Percentiles rank a stretch among this genome's conserved stretches.
Evolutionary conservation across 2,888 invertebrate genomes (phyloP).

Genomic region (Lasiommata megera): DNA sequence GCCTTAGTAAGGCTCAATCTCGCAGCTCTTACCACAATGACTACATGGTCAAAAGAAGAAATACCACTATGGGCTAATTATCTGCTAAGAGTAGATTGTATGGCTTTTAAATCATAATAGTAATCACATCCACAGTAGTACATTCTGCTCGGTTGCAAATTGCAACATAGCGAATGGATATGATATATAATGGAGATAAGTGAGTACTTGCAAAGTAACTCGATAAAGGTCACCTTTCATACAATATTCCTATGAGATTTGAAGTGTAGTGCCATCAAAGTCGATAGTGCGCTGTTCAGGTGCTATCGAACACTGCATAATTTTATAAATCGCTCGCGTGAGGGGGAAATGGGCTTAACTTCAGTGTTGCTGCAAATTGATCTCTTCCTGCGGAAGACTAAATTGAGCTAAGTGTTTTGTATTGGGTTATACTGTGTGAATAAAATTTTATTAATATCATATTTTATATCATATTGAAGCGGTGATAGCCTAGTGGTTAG

Average conservation of each 20-base stretch:
- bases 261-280: conserved; percentile 10
- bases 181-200: neutral
- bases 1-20: too few species aligned
- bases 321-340: conserved; percentile 37
- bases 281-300: conserved; percentile 3
- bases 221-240: conserved; percentile 1
- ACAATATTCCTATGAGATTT: conserved; percentile 4
- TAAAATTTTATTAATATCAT: neutral
- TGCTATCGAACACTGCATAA: conserved; percentile 34
- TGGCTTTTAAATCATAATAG: too few species aligned
- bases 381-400: conserved; percentile 24
- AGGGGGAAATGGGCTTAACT: conserved; percentile 35
- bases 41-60: too few species aligned
- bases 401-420: conserved; percentile 17
- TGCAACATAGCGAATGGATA: neutral
- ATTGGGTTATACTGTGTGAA: conserved; percentile 8
- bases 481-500: too few species aligned
- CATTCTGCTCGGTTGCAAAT: too few species aligned
- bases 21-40: too few species aligned
- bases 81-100: too few species aligned
- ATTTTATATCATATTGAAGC: too few species aligned
- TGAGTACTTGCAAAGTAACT: neutral
- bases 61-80: too few species aligned
- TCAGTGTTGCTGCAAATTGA: conserved; percentile 28
- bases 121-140: too few species aligned